These are phyloP conservation scores for Myrmecophaga tridactyla DNA, from an alignment of 2,113 vertebrate genomes.

Conservation along the genomic window DNA sequence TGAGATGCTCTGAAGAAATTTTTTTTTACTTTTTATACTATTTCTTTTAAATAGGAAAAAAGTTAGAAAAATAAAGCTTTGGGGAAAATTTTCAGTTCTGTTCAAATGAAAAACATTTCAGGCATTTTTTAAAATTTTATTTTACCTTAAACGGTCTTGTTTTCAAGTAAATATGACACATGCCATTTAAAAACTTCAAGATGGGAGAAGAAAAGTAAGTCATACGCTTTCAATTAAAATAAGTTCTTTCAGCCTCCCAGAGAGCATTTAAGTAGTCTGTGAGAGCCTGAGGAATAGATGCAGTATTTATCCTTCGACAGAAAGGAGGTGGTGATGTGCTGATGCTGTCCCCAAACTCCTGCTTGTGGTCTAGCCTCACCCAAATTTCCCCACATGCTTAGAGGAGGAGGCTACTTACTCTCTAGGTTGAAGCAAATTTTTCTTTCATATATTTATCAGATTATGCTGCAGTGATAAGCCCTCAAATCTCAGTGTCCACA, in stretches of 20 bases:
- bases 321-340: not conserved
- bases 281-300: not conserved
- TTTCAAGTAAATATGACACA: conserved; percentile 57
- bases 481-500: not conserved
- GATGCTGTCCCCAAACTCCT: not conserved
- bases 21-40: not conserved
- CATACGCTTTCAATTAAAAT: conserved; percentile 55
- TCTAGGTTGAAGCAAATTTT: not conserved
- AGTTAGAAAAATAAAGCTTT: conserved; percentile 46
- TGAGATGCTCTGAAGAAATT: not conserved
- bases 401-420: not conserved
- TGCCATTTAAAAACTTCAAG: conserved; percentile 55
- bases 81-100: conserved; percentile 23
- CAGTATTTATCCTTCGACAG: not conserved
- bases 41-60: not conserved
- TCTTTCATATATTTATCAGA: not conserved
- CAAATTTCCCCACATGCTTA: conserved; percentile 1
- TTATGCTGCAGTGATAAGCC: not conserved
- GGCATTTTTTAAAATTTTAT: not conserved
- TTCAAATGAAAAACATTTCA: conserved; percentile 38
- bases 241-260: not conserved
- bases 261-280: not conserved
- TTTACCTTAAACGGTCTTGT: not conserved
- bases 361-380: not conserved
- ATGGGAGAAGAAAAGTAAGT: not conserved